Base-by-base conservation (phyloP, 2,888 invertebrate genomes). In the Caenorhabditis sinica region DNA sequence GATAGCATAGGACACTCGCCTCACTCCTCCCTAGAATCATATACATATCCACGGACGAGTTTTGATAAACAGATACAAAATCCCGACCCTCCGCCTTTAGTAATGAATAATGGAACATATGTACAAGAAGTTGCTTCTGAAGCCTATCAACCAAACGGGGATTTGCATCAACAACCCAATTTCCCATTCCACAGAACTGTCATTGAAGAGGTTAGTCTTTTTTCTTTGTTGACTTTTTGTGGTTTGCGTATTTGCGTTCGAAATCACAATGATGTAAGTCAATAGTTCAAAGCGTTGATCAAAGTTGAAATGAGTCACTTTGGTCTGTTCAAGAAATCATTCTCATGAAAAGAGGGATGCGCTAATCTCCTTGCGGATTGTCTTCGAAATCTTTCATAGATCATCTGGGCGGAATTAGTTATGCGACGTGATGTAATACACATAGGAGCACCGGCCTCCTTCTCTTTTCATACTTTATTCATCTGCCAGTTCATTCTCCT, bases 161-260 rank as follows among this genome's bases (percentile, higher is more conserved):
- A 80, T 66, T 36, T 74, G 60, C 60, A 72, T 66, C 80, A 82
- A 43, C 76, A 85, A 43, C 76, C 71, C 9, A 76, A 72, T 17
- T 68, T 80, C 25, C 61, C 71, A 30, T 82, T 81, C 30, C 81
- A 82, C 33, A 36, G 69, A 36, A 69, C 82, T 25, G 85, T 85
- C n/a, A 85, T 85, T 71, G 82, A 85, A 74, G 85, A 85, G 74
- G 85, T 85, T 75, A 63, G 81, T 63, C 15, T 28, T 60, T 65
- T 80, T 51, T 60, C 36, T 13, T 23, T 8, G 17, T 0, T 9
- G n/a, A 33, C 17, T 30, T 20, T 66, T 68, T 68, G 33, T 53
- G 51, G 20, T 51, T 53, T 30, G 36, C 45, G 13, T 53, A 20
- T 75, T 75, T 75, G 56, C 56, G n/a, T 33, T 53, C 23, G 20